Evolutionary conservation across 2,797 vertebrate genomes (phyloP).

Genomic region (Muraenolepis orangiensis): DNA sequence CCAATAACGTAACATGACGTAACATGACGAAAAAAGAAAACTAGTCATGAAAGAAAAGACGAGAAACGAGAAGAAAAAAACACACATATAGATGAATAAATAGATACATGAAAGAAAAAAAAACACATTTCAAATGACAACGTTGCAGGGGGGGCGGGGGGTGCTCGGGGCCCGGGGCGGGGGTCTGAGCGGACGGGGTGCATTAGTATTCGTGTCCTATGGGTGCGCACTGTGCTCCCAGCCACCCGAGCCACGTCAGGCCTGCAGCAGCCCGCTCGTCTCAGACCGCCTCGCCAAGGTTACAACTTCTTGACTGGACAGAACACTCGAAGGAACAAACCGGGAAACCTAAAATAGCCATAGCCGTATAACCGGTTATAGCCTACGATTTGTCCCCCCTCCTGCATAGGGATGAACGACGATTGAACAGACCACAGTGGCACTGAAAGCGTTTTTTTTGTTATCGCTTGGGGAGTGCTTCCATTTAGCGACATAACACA

Average conservation of each 20-base stretch:
- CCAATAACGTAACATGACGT: too few species aligned
- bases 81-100: too few species aligned
- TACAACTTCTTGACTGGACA: constrained; percentile 55
- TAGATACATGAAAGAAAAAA: not conserved
- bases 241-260: constrained; percentile 75
- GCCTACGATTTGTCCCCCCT: constrained; percentile 23
- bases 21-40: too few species aligned
- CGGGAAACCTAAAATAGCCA: constrained; percentile 40
- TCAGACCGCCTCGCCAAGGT: constrained; percentile 71
- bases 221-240: constrained; percentile 75
- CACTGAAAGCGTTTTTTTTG: constrained; percentile 30
- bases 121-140: not conserved
- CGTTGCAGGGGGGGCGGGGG: not conserved
- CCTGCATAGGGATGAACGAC: constrained; percentile 9
- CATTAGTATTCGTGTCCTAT: constrained; percentile 82
- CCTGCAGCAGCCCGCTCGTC: constrained; percentile 75
- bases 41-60: too few species aligned
- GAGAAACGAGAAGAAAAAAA: too few species aligned
- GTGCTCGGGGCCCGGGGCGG: constrained; percentile 59
- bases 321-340: constrained; percentile 42
- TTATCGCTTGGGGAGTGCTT: constrained; percentile 22
- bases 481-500: constrained; percentile 7
- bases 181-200: constrained; percentile 65
- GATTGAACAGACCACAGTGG: constrained; percentile 13
- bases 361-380: constrained; percentile 24